A percentile compares a stretch with the other conserved stretches of the same genome.
phyloP scores from a whole-genome alignment of 1,140 invertebrate species.

The Tetramorium simillimum region DNA sequence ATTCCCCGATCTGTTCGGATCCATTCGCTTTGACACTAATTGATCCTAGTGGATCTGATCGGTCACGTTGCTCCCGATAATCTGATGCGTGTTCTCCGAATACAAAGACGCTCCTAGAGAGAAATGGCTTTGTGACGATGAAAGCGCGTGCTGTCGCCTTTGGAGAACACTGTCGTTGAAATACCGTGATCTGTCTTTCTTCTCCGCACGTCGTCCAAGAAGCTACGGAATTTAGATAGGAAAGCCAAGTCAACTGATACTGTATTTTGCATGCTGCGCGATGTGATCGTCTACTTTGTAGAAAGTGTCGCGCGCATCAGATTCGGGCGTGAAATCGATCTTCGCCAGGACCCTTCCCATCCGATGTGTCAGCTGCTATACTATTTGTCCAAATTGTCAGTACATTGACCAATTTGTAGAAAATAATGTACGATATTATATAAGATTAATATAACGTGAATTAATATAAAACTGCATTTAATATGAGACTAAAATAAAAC shows the following conservation, averaged over 20 bases:
- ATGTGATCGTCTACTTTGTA: slow-evolving; percentile 30
- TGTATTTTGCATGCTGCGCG: slow-evolving; percentile 41
- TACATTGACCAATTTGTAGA: not conserved
- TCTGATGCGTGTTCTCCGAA: slow-evolving; percentile 49
- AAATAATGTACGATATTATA: not conserved
- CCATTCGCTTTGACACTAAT: slow-evolving; percentile 28
- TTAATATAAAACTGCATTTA: not conserved
- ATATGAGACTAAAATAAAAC: not conserved
- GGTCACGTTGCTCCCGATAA: slow-evolving; percentile 38
- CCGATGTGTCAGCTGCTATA: not conserved
- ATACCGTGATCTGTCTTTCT: slow-evolving; percentile 55
- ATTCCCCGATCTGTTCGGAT: not conserved
- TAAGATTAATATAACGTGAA: not conserved
- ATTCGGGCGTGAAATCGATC: slow-evolving; percentile 29
- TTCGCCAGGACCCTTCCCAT: not conserved
- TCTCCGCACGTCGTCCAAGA: slow-evolving; percentile 36
- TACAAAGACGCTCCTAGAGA: slow-evolving; percentile 38
- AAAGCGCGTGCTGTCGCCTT: slow-evolving; percentile 22
- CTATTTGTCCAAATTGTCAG: not conserved
- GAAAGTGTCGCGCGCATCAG: slow-evolving; percentile 13
- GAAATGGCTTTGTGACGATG: slow-evolving; percentile 48
- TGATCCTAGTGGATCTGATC: slow-evolving; percentile 32
- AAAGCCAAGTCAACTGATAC: slow-evolving; percentile 51
- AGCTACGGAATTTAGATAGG: slow-evolving; percentile 53
- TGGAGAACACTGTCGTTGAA: slow-evolving; percentile 25